A percentile compares a stretch with the other conserved stretches of the same genome.
Conservation (phyloP, 1,140 invertebrate genomes). For the Hestina assimilis region DNA sequence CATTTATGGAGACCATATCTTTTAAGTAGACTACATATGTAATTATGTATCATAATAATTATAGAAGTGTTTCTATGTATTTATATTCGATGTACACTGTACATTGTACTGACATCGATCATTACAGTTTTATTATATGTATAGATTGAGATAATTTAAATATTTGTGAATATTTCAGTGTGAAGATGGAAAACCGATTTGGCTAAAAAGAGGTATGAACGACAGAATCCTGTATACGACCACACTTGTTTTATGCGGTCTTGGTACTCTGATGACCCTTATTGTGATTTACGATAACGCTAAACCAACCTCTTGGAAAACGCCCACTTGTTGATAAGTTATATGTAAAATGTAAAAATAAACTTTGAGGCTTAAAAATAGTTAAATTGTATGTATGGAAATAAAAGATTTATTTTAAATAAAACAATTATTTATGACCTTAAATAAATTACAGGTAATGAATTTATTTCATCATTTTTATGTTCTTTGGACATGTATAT, state of each 20-base stretch:
- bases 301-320: slow-evolving; percentile 61
- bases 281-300: slow-evolving; percentile 57
- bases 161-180: slow-evolving; percentile 54
- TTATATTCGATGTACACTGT: no score
- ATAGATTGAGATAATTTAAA: neutral
- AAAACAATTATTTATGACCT: no score
- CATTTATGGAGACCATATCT: no score
- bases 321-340: slow-evolving; percentile 25
- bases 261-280: slow-evolving; percentile 62
- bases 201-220: slow-evolving; percentile 79
- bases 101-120: no score
- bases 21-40: no score
- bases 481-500: slow-evolving; percentile 89
- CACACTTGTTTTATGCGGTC: slow-evolving; percentile 61
- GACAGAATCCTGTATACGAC: slow-evolving; percentile 79
- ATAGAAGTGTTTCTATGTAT: no score
- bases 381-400: no score
- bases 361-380: no score
- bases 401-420: no score
- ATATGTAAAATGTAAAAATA: neutral
- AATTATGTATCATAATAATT: no score
- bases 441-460: neutral
- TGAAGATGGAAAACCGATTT: slow-evolving; percentile 80
- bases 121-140: neutral
- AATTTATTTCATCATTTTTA: slow-evolving; percentile 21